Percentiles rank a stretch among this genome's conserved stretches.
These are phyloP conservation scores for Mus spretus DNA, from an alignment of 2,797 vertebrate genomes.

Conservation along the genomic window DNA sequence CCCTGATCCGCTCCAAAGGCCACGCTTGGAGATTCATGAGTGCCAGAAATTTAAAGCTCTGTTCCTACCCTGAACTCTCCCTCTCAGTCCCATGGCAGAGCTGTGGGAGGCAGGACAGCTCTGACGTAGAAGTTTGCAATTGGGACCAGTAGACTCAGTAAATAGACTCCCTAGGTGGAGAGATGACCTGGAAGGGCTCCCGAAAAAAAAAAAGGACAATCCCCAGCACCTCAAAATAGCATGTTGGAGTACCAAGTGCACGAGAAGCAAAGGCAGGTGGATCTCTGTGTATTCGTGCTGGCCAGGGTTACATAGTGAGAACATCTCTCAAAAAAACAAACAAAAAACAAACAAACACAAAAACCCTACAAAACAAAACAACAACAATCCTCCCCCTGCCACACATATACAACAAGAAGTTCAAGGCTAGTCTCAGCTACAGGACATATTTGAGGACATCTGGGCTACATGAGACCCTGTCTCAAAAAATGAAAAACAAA, in stretches of 20 bases:
- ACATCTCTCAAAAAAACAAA: background rate
- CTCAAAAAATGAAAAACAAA: background rate
- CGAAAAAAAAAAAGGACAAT: too few relatives aligned
- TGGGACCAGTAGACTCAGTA: background rate
- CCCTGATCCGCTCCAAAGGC: background rate
- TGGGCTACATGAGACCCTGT: background rate
- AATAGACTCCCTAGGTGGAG: background rate
- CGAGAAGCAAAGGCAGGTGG: background rate
- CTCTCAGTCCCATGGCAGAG: background rate
- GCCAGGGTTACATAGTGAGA: background rate
- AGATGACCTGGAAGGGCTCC: fast-evolving
- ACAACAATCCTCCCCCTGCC: too few relatives aligned
- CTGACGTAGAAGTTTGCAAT: background rate
- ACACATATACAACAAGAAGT: background rate
- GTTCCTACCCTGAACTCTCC: fast-evolving
- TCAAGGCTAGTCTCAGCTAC: background rate
- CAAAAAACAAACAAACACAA: background rate
- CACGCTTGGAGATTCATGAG: fast-evolving
- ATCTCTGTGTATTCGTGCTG: background rate
- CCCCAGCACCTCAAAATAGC: background rate
- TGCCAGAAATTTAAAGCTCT: fast-evolving
- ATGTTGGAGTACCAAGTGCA: background rate
- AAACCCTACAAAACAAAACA: too few relatives aligned
- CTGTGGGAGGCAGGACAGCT: background rate
- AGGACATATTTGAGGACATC: background rate